Conservation (phyloP, 2,113 vertebrate genomes). For the Excalfactoria chinensis region DNA sequence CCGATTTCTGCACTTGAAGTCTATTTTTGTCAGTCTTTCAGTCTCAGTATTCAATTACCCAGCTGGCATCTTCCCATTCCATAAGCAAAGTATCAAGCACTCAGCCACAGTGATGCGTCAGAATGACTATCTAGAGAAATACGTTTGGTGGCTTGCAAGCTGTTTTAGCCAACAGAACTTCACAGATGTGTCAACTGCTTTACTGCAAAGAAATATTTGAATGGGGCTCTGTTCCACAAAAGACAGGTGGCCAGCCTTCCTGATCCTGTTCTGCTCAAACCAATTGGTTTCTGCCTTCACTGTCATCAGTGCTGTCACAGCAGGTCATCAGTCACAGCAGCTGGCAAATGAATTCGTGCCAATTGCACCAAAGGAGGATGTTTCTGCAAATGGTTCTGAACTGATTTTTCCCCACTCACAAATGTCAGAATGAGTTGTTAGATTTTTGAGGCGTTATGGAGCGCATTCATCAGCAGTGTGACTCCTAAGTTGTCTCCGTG, state of each 20-base stretch:
- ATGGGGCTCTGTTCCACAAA: not conserved
- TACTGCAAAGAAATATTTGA: not conserved
- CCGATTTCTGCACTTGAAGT: constrained; percentile 9
- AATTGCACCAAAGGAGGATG: not conserved
- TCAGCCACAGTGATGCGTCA: not conserved
- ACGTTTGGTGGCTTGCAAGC: not conserved
- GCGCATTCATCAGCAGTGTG: not conserved
- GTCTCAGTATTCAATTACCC: not conserved
- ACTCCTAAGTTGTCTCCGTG: not conserved
- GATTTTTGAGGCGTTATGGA: not conserved
- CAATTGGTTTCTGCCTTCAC: constrained; percentile 5
- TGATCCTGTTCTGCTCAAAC: not conserved
- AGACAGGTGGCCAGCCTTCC: constrained; percentile 11
- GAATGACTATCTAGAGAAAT: not conserved
- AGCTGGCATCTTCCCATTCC: constrained; percentile 49
- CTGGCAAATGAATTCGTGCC: not conserved
- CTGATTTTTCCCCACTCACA: not conserved
- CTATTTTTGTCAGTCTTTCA: constrained; percentile 26
- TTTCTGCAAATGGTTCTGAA: not conserved
- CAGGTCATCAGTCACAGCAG: not conserved
- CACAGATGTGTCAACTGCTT: constrained; percentile 16
- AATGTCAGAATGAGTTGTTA: not conserved
- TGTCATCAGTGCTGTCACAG: not conserved
- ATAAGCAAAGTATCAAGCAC: not conserved
- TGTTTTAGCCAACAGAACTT: constrained; percentile 18